Percentiles rank a stretch among this genome's conserved stretches.
phyloP scores from a whole-genome alignment of 2,113 vertebrate genomes.

The Phalacrocorax aristotelis region DNA sequence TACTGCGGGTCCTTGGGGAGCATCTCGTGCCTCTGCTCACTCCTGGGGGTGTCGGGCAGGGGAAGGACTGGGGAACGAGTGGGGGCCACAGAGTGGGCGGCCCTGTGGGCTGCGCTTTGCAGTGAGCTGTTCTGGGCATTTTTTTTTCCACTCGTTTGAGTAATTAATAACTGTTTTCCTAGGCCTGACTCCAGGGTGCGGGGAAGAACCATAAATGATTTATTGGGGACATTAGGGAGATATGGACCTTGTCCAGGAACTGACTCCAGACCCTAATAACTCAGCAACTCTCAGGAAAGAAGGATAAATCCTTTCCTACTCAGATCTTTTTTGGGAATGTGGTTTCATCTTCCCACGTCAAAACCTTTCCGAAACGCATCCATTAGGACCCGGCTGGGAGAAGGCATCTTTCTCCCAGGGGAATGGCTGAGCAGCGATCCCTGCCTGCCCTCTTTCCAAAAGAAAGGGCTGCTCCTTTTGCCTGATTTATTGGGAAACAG shows the following conservation, averaged over 20 bases:
- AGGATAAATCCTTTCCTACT: constrained; percentile 33
- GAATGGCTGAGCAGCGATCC: neutral
- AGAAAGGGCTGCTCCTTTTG: neutral
- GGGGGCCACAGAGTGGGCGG: accelerated
- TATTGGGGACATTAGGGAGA: constrained; percentile 48
- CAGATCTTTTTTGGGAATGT: neutral
- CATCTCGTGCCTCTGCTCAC: neutral
- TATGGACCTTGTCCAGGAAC: constrained; percentile 56
- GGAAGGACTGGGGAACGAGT: neutral
- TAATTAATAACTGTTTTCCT: constrained; percentile 73
- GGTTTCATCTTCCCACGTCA: constrained; percentile 40
- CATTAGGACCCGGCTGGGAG: neutral
- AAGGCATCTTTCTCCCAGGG: neutral
- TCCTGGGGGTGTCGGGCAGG: neutral
- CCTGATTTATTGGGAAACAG: neutral
- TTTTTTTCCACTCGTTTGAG: constrained; percentile 52
- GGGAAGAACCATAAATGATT: constrained; percentile 67
- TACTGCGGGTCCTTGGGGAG: neutral
- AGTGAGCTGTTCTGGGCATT: constrained; percentile 27
- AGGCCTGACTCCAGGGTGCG: constrained; percentile 55
- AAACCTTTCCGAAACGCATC: neutral
- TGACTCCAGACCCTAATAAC: constrained; percentile 6
- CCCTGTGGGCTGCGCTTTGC: neutral
- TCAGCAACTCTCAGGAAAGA: constrained; percentile 1
- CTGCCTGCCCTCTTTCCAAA: neutral